phyloP scores from a whole-genome alignment of 1,140 invertebrate species.

The Saccostrea cuccullata region DNA sequence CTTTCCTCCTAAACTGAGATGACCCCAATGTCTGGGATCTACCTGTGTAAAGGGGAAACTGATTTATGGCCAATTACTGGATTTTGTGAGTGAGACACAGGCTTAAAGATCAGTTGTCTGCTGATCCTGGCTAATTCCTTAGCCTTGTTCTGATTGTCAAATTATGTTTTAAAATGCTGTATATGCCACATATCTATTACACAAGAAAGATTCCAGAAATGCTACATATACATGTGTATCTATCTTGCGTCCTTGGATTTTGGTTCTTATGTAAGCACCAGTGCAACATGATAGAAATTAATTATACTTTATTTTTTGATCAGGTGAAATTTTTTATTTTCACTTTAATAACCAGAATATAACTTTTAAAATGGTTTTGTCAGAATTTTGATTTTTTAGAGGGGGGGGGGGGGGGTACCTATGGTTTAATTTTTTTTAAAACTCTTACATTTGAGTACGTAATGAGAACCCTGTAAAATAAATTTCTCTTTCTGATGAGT shows the following conservation, averaged over 20 bases:
- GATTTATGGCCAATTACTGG: conserved; percentile 10
- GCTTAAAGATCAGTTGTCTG: background rate
- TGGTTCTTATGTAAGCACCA: background rate
- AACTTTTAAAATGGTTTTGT: too few relatives aligned
- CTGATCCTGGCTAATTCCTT: background rate
- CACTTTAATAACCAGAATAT: too few relatives aligned
- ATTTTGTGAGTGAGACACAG: background rate
- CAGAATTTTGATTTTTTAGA: too few relatives aligned
- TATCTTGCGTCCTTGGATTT: background rate
- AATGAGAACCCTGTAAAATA: too few relatives aligned
- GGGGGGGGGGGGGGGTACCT: too few relatives aligned
- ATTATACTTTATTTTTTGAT: too few relatives aligned
- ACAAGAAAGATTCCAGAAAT: background rate
- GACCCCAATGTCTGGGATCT: background rate
- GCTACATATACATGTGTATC: background rate
- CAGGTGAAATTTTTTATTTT: too few relatives aligned
- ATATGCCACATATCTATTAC: background rate
- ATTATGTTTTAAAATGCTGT: background rate
- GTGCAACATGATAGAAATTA: too few relatives aligned
- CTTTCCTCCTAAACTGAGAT: background rate
- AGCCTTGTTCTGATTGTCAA: conserved; percentile 11
- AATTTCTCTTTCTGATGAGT: too few relatives aligned
- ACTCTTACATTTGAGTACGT: too few relatives aligned
- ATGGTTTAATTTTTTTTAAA: too few relatives aligned
- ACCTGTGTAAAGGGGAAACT: background rate